phyloP scores from a whole-genome alignment of 2,888 invertebrate genomes.

The Calliopum simillimum region DNA sequence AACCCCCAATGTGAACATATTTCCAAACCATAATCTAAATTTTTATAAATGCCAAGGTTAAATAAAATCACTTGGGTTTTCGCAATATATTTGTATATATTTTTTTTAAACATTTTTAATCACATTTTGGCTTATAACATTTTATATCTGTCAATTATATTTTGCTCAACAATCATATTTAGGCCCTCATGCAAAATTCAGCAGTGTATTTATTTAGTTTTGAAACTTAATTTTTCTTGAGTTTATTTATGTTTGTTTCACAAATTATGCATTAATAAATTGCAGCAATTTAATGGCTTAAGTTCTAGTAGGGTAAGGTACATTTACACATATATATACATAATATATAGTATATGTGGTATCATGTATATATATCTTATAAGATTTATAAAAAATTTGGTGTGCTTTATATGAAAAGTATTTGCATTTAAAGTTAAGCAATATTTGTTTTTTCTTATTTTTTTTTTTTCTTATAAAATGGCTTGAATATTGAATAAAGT shows the following conservation, averaged over 20 bases:
- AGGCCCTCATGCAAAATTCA: not conserved
- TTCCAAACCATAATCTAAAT: too few species aligned
- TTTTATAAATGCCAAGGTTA: too few species aligned
- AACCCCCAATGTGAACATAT: too few species aligned
- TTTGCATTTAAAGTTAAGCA: not conserved
- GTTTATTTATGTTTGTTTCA: not conserved
- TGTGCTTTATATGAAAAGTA: conserved; percentile 24
- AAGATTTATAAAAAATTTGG: conserved; percentile 13
- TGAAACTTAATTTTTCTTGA: too few species aligned
- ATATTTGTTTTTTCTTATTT: not conserved
- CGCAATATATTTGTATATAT: not conserved
- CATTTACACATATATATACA: not conserved
- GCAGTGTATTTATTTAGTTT: too few species aligned
- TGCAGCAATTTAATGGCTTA: conserved; percentile 15
- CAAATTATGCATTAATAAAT: not conserved
- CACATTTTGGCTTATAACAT: conserved; percentile 11
- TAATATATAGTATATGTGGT: not conserved
- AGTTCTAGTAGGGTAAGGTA: conserved; percentile 1
- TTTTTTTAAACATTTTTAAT: conserved; percentile 18
- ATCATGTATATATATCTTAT: not conserved
- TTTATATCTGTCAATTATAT: not conserved
- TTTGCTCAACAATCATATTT: conserved; percentile 8
- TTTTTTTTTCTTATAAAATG: not conserved
- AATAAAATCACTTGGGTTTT: too few species aligned
- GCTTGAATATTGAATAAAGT: not conserved